Base-by-base conservation (phyloP, 2,113 vertebrate species). In the Mellivora capensis region DNA sequence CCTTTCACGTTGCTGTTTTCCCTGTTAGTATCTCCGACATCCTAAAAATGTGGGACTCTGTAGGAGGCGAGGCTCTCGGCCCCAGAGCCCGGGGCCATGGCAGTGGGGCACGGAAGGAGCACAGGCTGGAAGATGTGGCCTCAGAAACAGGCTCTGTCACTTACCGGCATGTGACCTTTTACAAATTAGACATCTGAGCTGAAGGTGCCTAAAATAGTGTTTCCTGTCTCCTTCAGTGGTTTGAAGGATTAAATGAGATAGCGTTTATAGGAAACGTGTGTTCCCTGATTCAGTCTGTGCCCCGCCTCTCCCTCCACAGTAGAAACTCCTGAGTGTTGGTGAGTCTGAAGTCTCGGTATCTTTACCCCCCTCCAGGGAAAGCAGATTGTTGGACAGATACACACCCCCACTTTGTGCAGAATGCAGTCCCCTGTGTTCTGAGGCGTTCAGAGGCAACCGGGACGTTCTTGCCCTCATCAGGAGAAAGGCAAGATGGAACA, bases 171-270 rank as follows among this genome's bases (percentile, higher is more conserved):
- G 90, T 87, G 80, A 90, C 90, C 54, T 76, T 87, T 59, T 49
- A 71, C 87, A 72, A 25, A 61, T 86, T 52, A 20, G 34, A 59
- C 88, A 25, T 76, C 0, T 87, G 80, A 96, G 57, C 87, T 37
- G 39, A 49, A 85, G 25, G 85, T 93, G 71, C 74, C 34, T 47
- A 93, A 95, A 94, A 57, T 93, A 91, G 74, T 77, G 83, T 71
- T 74, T 79, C 34, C 13, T n/a, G 69, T 80, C 81, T 81, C 62
- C 54, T 76, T 67, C 31, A 23, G 15, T 25, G 34, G 61, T 59
- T 34, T 39, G 15, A 44, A 71, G 29, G 69, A 64, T 84, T 96
- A 57, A 52, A 13, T 72, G 54, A 91, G 18, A 87, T 86, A 47
- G n/a, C 34, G 27, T 92, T 59, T 18, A 57, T 62, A 79, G 86